Percentiles rank a stretch among this genome's conserved stretches.
Evolutionary conservation across 2,888 invertebrate species (phyloP).

Genomic region (Eulithis testata): DNA sequence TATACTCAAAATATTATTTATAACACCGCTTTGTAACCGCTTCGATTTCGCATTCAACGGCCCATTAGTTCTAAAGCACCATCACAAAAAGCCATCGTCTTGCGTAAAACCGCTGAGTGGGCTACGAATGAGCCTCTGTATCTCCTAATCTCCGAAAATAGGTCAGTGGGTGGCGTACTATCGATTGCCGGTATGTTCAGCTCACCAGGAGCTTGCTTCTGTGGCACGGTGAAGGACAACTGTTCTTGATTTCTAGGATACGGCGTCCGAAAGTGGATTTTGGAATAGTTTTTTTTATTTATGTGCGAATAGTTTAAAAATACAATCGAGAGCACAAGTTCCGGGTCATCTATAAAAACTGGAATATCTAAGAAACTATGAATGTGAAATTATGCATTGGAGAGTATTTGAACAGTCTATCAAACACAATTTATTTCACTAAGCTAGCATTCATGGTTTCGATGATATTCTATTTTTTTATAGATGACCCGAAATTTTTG

Average conservation of each 20-base stretch:
- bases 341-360: too few species aligned
- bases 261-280: too few species aligned
- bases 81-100: constrained; percentile 23
- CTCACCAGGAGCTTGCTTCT: constrained; percentile 58
- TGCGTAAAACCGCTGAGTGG: constrained; percentile 48
- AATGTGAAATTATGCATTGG: too few species aligned
- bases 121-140: constrained; percentile 41
- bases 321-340: too few species aligned
- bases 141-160: constrained; percentile 70
- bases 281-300: background rate
- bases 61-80: constrained; percentile 25
- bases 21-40: background rate
- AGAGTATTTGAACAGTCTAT: too few species aligned
- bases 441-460: too few species aligned
- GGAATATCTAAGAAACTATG: too few species aligned
- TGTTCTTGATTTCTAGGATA: background rate
- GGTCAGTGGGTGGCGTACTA: constrained; percentile 77
- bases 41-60: constrained; percentile 10
- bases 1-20: background rate
- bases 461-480: too few species aligned
- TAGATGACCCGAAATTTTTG: too few species aligned
- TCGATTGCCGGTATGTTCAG: constrained; percentile 73
- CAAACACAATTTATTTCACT: too few species aligned
- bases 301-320: background rate
- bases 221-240: constrained; percentile 25